Percentiles rank a stretch among this genome's conserved stretches.
These are phyloP conservation scores for Helogale parvula DNA, from an alignment of 2,113 vertebrate species.

Conservation along the genomic window DNA sequence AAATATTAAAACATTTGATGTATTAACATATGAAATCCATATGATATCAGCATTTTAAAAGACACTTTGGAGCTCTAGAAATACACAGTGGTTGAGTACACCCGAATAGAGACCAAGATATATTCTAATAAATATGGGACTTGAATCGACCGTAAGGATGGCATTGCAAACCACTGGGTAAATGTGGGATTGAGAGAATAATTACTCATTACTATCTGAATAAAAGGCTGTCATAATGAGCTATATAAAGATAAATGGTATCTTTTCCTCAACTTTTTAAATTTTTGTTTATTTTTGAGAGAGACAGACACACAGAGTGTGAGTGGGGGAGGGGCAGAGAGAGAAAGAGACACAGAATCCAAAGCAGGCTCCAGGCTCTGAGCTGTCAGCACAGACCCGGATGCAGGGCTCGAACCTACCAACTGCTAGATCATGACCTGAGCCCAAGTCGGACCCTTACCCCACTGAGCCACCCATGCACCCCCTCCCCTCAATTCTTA, in stretches of 20 bases:
- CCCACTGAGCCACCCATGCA: too few species aligned
- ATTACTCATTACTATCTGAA: background rate
- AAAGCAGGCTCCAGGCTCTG: too few species aligned
- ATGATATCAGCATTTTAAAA: background rate
- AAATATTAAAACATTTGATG: conserved; percentile 10
- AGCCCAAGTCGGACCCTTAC: too few species aligned
- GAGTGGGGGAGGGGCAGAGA: too few species aligned
- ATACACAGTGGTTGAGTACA: background rate
- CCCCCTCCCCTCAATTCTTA: background rate
- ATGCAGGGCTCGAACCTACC: too few species aligned
- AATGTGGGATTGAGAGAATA: background rate
- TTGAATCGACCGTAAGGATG: background rate
- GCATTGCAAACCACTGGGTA: background rate
- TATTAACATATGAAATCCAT: background rate
- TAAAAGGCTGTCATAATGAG: background rate
- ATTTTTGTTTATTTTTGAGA: too few species aligned
- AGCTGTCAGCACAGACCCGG: too few species aligned
- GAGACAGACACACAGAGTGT: too few species aligned
- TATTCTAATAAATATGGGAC: background rate
- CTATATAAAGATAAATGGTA: rapidly evolving
- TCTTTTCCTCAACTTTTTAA: background rate
- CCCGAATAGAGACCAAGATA: background rate
- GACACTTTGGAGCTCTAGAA: background rate
- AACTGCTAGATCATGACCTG: too few species aligned
- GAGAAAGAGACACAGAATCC: too few species aligned